Conservation (phyloP, 2,888 invertebrate species). For the Nephrotoma flavescens region DNA sequence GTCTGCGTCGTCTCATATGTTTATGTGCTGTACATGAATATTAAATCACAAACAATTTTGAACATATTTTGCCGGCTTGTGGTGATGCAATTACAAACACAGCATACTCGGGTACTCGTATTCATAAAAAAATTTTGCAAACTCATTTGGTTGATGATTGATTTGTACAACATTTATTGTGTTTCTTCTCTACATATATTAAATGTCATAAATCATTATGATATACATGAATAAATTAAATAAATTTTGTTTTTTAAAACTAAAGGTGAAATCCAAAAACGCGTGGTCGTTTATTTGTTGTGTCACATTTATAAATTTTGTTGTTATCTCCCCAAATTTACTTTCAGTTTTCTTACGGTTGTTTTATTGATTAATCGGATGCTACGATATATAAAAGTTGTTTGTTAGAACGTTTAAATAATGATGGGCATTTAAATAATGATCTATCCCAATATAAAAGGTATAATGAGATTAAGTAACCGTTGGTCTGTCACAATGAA, state of each 20-base stretch:
- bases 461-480: neutral
- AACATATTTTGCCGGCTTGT: neutral
- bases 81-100: neutral
- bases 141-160: neutral
- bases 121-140: neutral
- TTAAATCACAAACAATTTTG: neutral
- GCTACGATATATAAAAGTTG: no score
- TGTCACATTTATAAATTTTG: neutral
- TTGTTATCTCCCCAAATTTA: neutral
- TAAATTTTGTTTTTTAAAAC: neutral
- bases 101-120: no score
- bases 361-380: neutral
- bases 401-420: neutral
- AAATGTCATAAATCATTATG: neutral
- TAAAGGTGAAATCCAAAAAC: neutral
- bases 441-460: neutral
- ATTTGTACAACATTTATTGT: neutral
- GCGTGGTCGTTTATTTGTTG: no score
- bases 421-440: neutral
- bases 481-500: neutral
- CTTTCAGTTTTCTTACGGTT: neutral
- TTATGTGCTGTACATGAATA: neutral
- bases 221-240: neutral
- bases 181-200: neutral
- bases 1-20: neutral